Evolutionary conservation across 2,888 invertebrate genomes (phyloP).

Genomic region (Allacma fusca): DNA sequence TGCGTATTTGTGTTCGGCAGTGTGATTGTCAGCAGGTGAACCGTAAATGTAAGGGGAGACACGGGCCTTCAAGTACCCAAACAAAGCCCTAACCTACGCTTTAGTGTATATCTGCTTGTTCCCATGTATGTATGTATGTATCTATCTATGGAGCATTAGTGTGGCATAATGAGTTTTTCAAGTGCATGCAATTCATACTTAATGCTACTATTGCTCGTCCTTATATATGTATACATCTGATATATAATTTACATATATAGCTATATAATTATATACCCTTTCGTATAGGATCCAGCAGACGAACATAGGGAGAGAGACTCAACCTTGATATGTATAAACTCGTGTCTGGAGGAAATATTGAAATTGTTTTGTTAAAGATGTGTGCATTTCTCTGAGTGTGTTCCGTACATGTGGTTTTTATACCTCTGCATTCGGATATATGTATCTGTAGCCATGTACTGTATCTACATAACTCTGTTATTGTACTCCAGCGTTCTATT

Average conservation of each 20-base stretch:
- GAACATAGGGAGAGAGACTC: neutral
- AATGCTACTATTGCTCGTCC: too few relatives aligned
- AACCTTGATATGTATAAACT: constrained; percentile 7
- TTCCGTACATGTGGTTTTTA: too few relatives aligned
- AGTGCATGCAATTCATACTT: too few relatives aligned
- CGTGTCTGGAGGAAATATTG: neutral
- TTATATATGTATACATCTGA: too few relatives aligned
- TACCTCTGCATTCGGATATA: too few relatives aligned
- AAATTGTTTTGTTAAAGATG: too few relatives aligned
- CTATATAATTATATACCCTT: too few relatives aligned
- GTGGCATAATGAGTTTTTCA: too few relatives aligned
- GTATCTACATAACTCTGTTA: neutral
- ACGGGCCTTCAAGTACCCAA: constrained; percentile 46
- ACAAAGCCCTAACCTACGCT: constrained; percentile 14
- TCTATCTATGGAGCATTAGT: neutral
- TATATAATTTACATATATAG: too few relatives aligned
- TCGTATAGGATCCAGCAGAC: too few relatives aligned
- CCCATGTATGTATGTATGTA: neutral
- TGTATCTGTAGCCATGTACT: too few relatives aligned
- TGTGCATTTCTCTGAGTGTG: too few relatives aligned
- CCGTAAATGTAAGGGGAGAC: constrained; percentile 38
- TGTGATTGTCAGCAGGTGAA: constrained; percentile 49
- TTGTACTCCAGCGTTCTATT: neutral
- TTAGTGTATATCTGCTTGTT: neutral
- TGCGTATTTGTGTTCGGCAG: constrained; percentile 40